Base-by-base conservation (phyloP, 2,797 vertebrate species). In the Alfaro cultratus region DNA sequence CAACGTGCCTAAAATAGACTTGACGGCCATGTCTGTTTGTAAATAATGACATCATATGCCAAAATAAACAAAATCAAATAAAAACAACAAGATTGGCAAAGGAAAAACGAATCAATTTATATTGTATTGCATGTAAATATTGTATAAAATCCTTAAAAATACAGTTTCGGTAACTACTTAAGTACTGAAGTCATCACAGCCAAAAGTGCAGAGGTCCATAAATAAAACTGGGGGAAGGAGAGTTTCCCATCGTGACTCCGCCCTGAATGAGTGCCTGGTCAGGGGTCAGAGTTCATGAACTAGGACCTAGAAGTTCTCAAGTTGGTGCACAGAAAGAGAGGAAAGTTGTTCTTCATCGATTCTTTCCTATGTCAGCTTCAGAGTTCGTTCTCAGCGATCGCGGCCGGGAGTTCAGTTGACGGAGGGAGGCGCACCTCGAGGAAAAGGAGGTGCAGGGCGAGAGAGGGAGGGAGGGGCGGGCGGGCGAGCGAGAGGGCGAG, bases 61-160 rank as follows among this genome's bases (percentile, higher is more conserved):
- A 81, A 90, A 89, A 90, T 86, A 88, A 89, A 89, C 85, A 90
- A 89, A 92, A 90, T 93, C 93, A 94, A 95, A 95, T 94, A 94
- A 93, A 57, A 89, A 84, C 88, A 73, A 89, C 88, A 73, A 89
- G 77, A 83, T 93, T 93, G 93, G 89, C 92, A 92, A 93, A 91
- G 18, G n/a, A 45, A 72, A 72, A 68, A 71, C 13, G 79, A 89
- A 89, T 89, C 83, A 91, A 92, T 93, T 93, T 90, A 94, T 95
- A 94, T 93, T 67, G 93, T 96, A 96, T 95, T 96, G 95, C 95
- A 96, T 96, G 95, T 96, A 96, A 96, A 96, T 96, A 96, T 96
- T 93, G 95, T 96, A 96, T 96, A 96, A 96, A 96, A 96, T 95
- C 95, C 94, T 96, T 95, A 96, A 96, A 96, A 96, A 96, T 95